Evolutionary conservation across 2,888 invertebrate species (phyloP).

Genomic region (Minunthozetes semirufus): DNA sequence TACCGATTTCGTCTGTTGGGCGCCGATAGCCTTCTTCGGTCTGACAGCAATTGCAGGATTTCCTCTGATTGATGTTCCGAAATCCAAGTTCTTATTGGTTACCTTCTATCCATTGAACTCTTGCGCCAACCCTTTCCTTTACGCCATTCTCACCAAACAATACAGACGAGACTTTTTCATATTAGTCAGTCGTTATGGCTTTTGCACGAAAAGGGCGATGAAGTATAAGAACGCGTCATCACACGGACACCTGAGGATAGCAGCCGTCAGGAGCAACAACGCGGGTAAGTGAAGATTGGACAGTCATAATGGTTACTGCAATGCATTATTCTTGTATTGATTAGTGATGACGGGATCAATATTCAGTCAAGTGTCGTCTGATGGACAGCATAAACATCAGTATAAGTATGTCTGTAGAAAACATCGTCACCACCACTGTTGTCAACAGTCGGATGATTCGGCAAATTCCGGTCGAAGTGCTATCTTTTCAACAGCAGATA

Average conservation of each 20-base stretch:
- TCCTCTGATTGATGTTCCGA: conserved; percentile 69
- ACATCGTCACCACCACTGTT: conserved; percentile 17
- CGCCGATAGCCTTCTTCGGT: conserved; percentile 78
- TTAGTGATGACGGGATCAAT: conserved; percentile 25
- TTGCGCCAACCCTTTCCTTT: conserved; percentile 85
- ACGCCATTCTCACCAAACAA: conserved; percentile 80
- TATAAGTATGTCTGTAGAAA: conserved; percentile 30
- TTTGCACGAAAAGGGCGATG: conserved; percentile 42
- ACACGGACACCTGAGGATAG: conserved; percentile 7
- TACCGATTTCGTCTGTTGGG: conserved; percentile 60
- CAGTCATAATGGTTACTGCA: not conserved
- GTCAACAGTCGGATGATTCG: not conserved
- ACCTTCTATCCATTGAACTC: conserved; percentile 87
- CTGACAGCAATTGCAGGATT: conserved; percentile 75
- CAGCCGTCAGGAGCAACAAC: not conserved
- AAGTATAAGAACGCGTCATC: conserved; percentile 40
- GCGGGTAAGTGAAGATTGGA: not conserved
- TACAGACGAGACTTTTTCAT: conserved; percentile 68
- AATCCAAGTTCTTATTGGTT: conserved; percentile 64
- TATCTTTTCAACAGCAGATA: conserved; percentile 31
- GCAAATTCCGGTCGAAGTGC: conserved; percentile 17
- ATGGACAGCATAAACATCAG: conserved; percentile 27
- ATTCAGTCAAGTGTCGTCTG: conserved; percentile 36
- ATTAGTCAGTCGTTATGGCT: conserved; percentile 58
- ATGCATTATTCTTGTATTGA: not conserved